These are phyloP conservation scores for Cyanocitta stelleri DNA, from an alignment of 2,113 vertebrate species.

Conservation along the genomic window DNA sequence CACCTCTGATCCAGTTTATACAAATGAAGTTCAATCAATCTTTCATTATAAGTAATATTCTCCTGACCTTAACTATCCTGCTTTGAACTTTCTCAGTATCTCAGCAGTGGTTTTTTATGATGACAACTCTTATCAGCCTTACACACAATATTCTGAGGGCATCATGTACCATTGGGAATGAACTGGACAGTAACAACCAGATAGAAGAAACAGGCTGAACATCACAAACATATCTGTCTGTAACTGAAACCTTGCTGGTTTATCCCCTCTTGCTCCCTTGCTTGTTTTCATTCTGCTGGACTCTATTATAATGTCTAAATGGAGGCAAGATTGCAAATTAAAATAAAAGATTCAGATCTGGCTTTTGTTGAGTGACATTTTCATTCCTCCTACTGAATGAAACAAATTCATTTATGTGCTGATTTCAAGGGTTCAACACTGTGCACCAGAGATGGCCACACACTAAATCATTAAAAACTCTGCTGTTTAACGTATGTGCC, in stretches of 20 bases:
- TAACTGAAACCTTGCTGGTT: neutral
- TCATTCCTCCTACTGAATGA: neutral
- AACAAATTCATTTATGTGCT: neutral
- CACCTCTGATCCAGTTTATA: conserved; percentile 37
- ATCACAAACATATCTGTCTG: neutral
- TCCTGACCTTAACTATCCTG: neutral
- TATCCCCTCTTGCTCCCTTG: neutral
- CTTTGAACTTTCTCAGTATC: neutral
- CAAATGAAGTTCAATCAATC: conserved; percentile 28
- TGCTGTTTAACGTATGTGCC: neutral
- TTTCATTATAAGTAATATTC: conserved; percentile 2
- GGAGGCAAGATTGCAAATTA: neutral
- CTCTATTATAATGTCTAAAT: neutral
- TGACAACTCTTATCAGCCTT: neutral
- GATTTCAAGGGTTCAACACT: neutral
- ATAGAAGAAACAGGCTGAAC: neutral
- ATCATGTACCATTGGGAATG: neutral
- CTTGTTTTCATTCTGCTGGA: neutral
- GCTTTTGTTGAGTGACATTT: neutral
- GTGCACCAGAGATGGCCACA: neutral
- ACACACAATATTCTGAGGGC: neutral
- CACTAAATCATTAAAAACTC: neutral
- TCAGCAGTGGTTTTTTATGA: neutral
- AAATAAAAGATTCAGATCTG: neutral
- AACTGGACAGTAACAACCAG: neutral